Evolutionary conservation across 2,888 invertebrate genomes (phyloP), one percentile per base, ranked within the genome.

Genomic region (Plebejus argus): DNA sequence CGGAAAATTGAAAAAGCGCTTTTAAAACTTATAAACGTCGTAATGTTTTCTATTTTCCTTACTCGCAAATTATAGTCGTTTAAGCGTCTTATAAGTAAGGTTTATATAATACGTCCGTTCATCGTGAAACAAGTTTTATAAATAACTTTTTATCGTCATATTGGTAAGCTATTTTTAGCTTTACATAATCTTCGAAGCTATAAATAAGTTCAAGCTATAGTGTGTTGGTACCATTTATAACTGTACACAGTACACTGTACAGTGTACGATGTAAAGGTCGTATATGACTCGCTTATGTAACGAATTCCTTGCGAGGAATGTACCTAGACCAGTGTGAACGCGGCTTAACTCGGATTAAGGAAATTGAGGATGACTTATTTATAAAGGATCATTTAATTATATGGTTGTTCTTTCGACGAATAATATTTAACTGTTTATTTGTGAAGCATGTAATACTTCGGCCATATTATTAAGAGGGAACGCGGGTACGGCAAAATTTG

Each of bases 281-380:
- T 18, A 8, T 45, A 58, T 71, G 71, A 53, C 58, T 15, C 15
- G n/a, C 23, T 72, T 77, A 76, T 77, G 71, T 71, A 77, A 77
- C 20, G 58, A 56, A 58, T 77, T 71, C 71, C 39, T 56, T 33
- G 56, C 71, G 53, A 53, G 53, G 53, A 53, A 53, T 49, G 20
- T n/a, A 39, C 28, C 49, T 15, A 7, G 53, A 7, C 49, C 49
- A 74, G 23, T 61, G 49, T 49, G 12, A 20, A 4, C 45, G 39
- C 70, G 23, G 23, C 45, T n/a, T 70, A 39, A 70, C n/a, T 45
- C 10, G 12, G 45, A 15, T n/a, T 35, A n/a, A 53, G 70, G 39
- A 33, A 70, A 35, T 61, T 10, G 58, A 20, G 10, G 58, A 61
- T 58, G 18, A 58, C 7, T 39, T 18, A 33, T 70, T 15, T 18